phyloP scores from a whole-genome alignment of 1,140 invertebrate species.

The Cyclina sinensis region DNA sequence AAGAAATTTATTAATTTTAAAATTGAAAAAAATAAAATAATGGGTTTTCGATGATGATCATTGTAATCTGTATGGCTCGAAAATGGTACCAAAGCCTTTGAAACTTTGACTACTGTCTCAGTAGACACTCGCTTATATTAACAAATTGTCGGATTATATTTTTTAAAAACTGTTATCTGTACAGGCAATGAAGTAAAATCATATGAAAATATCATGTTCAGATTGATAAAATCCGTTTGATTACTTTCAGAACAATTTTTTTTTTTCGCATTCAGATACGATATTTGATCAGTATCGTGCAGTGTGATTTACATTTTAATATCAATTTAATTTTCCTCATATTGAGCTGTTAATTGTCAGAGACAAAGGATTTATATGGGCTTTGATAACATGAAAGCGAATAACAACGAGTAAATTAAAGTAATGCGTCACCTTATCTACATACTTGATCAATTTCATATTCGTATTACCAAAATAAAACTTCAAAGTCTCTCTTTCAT shows the following conservation, averaged over 20 bases:
- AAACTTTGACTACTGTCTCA: neutral
- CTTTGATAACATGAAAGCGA: slow-evolving; percentile 27
- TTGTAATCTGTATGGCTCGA: neutral
- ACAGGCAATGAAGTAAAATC: neutral
- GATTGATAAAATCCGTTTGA: slow-evolving; percentile 13
- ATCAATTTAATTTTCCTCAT: slow-evolving; percentile 41
- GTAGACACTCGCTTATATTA: neutral
- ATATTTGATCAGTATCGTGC: slow-evolving; percentile 15
- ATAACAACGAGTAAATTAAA: slow-evolving; percentile 44
- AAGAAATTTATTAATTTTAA: too few relatives aligned
- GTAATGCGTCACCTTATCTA: slow-evolving; percentile 47
- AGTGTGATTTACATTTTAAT: slow-evolving; percentile 58
- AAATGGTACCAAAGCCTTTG: neutral
- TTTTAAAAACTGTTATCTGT: neutral
- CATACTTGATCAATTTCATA: slow-evolving; percentile 34
- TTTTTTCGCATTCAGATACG: neutral
- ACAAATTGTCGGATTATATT: neutral
- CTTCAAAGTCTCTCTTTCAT: slow-evolving; percentile 44
- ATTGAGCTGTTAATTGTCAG: slow-evolving; percentile 40
- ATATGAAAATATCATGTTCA: neutral
- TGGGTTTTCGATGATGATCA: neutral
- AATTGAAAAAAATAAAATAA: neutral
- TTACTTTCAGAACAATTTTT: neutral
- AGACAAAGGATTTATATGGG: slow-evolving; percentile 52
- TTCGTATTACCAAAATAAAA: slow-evolving; percentile 33